These are phyloP conservation scores for Formica aserva DNA, from an alignment of 2,888 invertebrate genomes.

Conservation along the genomic window DNA sequence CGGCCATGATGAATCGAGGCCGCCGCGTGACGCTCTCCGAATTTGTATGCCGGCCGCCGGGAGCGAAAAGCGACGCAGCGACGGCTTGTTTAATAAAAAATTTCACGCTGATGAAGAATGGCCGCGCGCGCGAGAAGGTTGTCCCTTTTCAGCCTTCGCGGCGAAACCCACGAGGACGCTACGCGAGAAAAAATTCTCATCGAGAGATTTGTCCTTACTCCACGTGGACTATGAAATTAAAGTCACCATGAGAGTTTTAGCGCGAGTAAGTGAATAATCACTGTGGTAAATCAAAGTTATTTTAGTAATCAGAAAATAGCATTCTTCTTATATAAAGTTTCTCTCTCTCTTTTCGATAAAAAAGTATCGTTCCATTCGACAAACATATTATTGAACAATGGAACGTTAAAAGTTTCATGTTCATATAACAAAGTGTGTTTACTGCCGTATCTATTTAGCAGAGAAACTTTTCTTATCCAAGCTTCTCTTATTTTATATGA, in stretches of 20 bases:
- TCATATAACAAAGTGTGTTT: constrained; percentile 1
- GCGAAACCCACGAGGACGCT: constrained; percentile 10
- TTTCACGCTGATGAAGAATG: constrained; percentile 65
- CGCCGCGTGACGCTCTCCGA: constrained; percentile 56
- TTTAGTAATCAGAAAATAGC: not conserved
- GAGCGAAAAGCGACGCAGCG: constrained; percentile 56
- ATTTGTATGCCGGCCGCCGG: constrained; percentile 63
- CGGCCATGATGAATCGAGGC: constrained; percentile 64
- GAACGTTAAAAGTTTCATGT: not conserved
- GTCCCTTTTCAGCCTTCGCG: constrained; percentile 14
- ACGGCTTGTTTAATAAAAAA: constrained; percentile 69
- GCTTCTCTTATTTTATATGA: not conserved
- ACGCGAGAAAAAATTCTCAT: not conserved
- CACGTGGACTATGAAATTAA: constrained; percentile 24
- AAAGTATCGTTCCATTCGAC: not conserved
- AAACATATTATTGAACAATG: not conserved
- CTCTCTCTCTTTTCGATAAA: not conserved
- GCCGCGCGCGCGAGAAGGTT: constrained; percentile 39
- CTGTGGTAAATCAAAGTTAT: not conserved
- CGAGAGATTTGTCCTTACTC: constrained; percentile 18
- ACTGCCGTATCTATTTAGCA: not conserved
- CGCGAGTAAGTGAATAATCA: constrained; percentile 32
- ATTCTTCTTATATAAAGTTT: not conserved
- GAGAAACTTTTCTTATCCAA: not conserved
- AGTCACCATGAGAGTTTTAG: constrained; percentile 21